These are phyloP conservation scores for Agriotes lineatus DNA, from an alignment of 2,888 invertebrate genomes.

Conservation along the genomic window DNA sequence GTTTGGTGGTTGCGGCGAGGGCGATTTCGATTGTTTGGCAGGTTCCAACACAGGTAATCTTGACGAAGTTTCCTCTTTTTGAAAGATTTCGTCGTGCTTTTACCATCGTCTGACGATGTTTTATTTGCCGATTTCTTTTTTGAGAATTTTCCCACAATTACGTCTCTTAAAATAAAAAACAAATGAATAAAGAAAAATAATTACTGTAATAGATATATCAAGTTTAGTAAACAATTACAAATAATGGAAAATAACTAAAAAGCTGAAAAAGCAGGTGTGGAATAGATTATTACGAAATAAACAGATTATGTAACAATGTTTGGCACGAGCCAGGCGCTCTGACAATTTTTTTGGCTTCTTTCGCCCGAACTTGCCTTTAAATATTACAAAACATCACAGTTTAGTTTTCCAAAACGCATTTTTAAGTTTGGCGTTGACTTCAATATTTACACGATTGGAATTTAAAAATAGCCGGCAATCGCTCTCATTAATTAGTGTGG, in stretches of 20 bases:
- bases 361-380: not conserved
- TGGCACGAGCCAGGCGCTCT: conserved; percentile 18
- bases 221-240: not conserved
- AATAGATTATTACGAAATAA: conserved; percentile 14
- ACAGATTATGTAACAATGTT: conserved; percentile 38
- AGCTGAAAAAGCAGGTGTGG: not conserved
- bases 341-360: conserved; percentile 10
- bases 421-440: not conserved
- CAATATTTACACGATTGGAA: not conserved
- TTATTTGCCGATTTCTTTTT: conserved; percentile 45
- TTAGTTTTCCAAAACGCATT: not conserved
- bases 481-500: not conserved
- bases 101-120: not conserved
- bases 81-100: conserved; percentile 10
- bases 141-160: conserved; percentile 53
- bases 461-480: conserved; percentile 7
- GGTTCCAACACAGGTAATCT: conserved; percentile 41
- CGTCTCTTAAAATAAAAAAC: conserved; percentile 57
- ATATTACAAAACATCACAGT: conserved; percentile 3
- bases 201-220: conserved; percentile 38
- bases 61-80: conserved; percentile 23
- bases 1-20: conserved; percentile 58
- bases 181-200: conserved; percentile 52
- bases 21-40: conserved; percentile 56
- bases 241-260: conserved; percentile 8